Evolutionary conservation across 1,140 invertebrate species (phyloP).

Genomic region (Patella vulgata): DNA sequence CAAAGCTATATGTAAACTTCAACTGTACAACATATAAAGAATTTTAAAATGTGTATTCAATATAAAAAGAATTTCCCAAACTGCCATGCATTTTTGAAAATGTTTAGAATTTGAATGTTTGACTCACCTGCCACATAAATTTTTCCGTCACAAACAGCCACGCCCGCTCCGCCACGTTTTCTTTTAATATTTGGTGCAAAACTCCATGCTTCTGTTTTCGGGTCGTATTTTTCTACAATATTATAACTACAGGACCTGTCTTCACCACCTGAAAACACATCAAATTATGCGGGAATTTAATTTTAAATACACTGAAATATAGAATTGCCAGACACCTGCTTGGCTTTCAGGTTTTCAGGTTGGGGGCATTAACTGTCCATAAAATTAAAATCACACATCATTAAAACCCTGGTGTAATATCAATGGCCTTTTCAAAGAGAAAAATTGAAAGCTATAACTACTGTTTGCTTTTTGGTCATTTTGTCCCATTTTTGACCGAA

Average conservation of each 20-base stretch:
- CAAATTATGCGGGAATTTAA: background rate
- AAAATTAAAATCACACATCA: no score
- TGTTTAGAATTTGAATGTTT: background rate
- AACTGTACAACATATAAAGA: background rate
- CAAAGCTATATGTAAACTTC: constrained; percentile 1
- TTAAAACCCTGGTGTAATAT: no score
- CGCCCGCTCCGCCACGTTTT: constrained; percentile 57
- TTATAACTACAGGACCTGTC: constrained; percentile 64
- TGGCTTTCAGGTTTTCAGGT: no score
- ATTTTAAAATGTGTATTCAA: background rate
- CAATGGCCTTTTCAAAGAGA: no score
- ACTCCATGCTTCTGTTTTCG: constrained; percentile 78
- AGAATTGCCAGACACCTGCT: no score
- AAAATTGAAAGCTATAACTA: no score
- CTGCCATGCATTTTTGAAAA: background rate
- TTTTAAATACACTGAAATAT: background rate
- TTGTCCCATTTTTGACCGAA: no score
- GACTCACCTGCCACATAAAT: constrained; percentile 61
- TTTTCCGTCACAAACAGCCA: constrained; percentile 61
- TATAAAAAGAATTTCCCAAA: background rate
- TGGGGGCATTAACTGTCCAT: no score
- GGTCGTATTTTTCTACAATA: constrained; percentile 85
- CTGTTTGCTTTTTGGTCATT: no score
- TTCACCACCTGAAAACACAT: constrained; percentile 55
- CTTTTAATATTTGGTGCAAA: constrained; percentile 60